Evolutionary conservation across 1,140 invertebrate species (phyloP).

Genomic region (Bombus difficillimus): DNA sequence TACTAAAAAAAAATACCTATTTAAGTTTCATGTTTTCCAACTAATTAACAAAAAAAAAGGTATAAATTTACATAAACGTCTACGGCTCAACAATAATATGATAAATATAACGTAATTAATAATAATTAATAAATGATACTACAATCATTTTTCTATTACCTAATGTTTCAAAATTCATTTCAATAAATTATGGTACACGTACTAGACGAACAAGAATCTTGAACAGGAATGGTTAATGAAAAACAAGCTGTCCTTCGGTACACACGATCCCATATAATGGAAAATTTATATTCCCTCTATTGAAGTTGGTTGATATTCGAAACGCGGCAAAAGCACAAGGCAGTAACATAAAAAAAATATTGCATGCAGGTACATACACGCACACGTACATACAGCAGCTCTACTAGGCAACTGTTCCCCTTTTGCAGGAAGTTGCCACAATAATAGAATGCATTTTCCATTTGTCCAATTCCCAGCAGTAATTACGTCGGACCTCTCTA

Average conservation of each 20-base stretch:
- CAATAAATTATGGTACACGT: not conserved
- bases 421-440: slow-evolving; percentile 55
- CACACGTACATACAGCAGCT: not conserved
- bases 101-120: not conserved
- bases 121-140: not conserved
- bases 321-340: not conserved
- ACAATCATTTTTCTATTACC: not conserved
- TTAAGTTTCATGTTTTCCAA: too few relatives aligned
- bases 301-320: not conserved
- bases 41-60: too few relatives aligned
- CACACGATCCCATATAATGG: slow-evolving; percentile 8
- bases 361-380: not conserved
- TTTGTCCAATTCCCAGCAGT: slow-evolving; percentile 74
- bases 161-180: not conserved
- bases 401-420: slow-evolving; percentile 14
- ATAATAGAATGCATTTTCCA: slow-evolving; percentile 73
- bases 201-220: not conserved
- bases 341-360: not conserved
- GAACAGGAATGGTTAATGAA: not conserved
- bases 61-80: not conserved
- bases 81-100: too few relatives aligned
- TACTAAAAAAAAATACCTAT: too few relatives aligned
- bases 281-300: slow-evolving; percentile 25
- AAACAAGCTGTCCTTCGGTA: slow-evolving; percentile 19
- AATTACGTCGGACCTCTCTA: slow-evolving; percentile 72